Evolutionary conservation across 1,140 invertebrate species (phyloP).

Genomic region (Drosophila navojoa): DNA sequence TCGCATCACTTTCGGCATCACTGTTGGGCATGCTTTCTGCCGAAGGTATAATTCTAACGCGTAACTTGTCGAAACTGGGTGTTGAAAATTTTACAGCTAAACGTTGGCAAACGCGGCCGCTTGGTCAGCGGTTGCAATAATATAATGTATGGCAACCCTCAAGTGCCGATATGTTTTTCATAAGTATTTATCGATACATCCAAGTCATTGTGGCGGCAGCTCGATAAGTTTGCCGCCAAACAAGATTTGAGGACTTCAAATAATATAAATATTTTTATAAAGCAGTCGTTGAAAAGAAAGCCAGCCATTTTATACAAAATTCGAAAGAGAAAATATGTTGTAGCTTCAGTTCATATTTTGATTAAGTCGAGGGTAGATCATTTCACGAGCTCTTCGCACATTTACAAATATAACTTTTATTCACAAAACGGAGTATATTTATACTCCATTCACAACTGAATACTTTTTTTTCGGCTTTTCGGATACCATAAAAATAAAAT

Average conservation of each 20-base stretch:
- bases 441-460: no score
- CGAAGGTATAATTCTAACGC: neutral
- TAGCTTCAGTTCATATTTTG: no score
- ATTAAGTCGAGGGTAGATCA: no score
- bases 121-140: conserved; percentile 31
- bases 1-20: conserved; percentile 65
- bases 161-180: neutral
- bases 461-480: no score
- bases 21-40: conserved; percentile 56
- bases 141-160: conserved; percentile 25
- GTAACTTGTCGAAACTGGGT: conserved; percentile 18
- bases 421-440: no score
- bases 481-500: no score
- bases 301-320: no score
- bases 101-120: conserved; percentile 57
- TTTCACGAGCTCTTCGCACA: no score
- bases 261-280: no score
- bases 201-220: neutral
- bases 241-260: neutral
- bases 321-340: no score
- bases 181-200: neutral
- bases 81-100: conserved; percentile 57
- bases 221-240: conserved; percentile 1
- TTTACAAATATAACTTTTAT: no score
- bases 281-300: no score